Conservation (phyloP, 2,113 vertebrate species). For the Varanus komodoensis region DNA sequence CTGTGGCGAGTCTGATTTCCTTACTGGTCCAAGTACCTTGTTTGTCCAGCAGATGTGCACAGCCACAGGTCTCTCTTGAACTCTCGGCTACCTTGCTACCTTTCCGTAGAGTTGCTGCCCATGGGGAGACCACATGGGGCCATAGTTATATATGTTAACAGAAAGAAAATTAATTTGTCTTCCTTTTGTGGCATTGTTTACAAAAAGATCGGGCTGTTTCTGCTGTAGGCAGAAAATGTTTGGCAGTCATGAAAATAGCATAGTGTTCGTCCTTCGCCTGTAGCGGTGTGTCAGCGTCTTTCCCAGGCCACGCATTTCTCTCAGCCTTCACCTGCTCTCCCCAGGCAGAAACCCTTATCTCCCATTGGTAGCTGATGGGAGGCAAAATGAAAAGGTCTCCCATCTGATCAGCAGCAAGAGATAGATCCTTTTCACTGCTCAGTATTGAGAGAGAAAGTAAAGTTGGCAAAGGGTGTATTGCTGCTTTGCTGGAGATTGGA, state of each 20-base stretch:
- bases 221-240: neutral
- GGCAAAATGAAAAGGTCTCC: too few species aligned
- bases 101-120: neutral
- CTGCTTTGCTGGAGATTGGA: too few species aligned
- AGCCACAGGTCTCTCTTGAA: neutral
- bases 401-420: too few species aligned
- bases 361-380: too few species aligned
- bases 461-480: too few species aligned
- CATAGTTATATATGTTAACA: neutral
- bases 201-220: neutral
- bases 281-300: too few species aligned
- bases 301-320: too few species aligned
- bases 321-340: too few species aligned
- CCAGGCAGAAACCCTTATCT: too few species aligned
- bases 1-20: neutral
- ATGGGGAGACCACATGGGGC: neutral
- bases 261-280: neutral
- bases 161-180: neutral
- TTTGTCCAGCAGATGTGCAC: neutral
- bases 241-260: neutral
- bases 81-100: neutral
- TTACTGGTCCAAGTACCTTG: neutral
- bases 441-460: too few species aligned
- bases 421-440: too few species aligned
- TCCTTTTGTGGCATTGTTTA: neutral